These are phyloP conservation scores for Hirtodrosophila alboralis DNA, from an alignment of 2,888 invertebrate genomes.

Conservation along the genomic window DNA sequence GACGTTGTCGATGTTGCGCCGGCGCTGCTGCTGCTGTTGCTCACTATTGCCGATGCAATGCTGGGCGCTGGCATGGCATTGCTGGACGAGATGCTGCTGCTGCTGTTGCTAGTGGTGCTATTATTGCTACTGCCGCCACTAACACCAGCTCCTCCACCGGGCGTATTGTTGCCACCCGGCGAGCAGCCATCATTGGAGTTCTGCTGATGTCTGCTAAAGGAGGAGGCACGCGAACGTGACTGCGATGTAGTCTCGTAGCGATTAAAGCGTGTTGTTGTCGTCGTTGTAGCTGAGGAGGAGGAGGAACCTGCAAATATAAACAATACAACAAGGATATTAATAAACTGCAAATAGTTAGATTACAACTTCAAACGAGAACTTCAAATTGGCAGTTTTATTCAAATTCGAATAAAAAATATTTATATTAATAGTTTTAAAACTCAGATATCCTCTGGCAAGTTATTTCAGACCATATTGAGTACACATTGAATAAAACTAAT, in stretches of 20 bases:
- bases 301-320: constrained; percentile 45
- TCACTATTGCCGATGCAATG: constrained; percentile 67
- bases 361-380: too few species aligned
- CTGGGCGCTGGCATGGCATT: constrained; percentile 66
- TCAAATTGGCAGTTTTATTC: too few species aligned
- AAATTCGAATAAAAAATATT: too few species aligned
- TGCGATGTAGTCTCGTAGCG: constrained; percentile 87
- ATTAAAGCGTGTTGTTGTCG: constrained; percentile 84
- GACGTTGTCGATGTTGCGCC: constrained; percentile 37
- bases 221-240: constrained; percentile 83
- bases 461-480: too few species aligned
- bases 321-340: neutral
- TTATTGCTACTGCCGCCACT: constrained; percentile 2
- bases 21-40: constrained; percentile 45
- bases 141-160: constrained; percentile 15
- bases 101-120: constrained; percentile 38
- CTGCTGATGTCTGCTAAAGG: constrained; percentile 83
- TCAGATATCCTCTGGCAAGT: too few species aligned
- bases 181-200: constrained; percentile 82
- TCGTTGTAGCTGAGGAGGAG: too few species aligned
- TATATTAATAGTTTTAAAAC: too few species aligned
- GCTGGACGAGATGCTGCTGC: constrained; percentile 55
- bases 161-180: constrained; percentile 67
- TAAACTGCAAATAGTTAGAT: too few species aligned
- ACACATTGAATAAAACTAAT: too few species aligned